Percentiles rank a stretch among this genome's conserved stretches.
These are phyloP conservation scores for Australoheros facetus DNA, from an alignment of 2,797 vertebrate species.

Conservation along the genomic window DNA sequence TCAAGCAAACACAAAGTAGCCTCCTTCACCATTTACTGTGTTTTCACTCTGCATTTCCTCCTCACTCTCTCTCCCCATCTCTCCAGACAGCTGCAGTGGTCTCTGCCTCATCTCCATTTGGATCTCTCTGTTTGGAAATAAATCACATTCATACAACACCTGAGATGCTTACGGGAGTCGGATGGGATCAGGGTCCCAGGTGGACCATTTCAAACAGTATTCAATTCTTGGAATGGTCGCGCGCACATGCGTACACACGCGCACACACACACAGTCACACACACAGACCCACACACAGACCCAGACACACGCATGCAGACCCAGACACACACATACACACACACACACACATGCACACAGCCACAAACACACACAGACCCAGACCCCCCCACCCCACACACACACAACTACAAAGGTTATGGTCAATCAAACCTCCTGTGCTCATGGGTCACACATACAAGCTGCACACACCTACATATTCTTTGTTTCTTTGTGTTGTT, in stretches of 20 bases:
- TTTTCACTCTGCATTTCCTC: slow-evolving; percentile 13
- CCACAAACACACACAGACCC: too few relatives aligned
- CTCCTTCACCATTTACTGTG: slow-evolving; percentile 25
- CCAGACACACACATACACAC: too few relatives aligned
- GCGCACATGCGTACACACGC: slow-evolving; percentile 24
- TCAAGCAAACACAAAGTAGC: slow-evolving; percentile 34
- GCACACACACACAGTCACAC: background rate
- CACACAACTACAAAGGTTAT: slow-evolving; percentile 55
- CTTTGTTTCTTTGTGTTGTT: slow-evolving; percentile 31
- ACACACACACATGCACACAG: too few relatives aligned
- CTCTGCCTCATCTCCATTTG: slow-evolving; percentile 66
- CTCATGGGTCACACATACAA: slow-evolving; percentile 60
- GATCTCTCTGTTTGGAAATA: slow-evolving; percentile 73
- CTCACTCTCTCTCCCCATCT: slow-evolving; percentile 12
- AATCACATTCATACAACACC: slow-evolving; percentile 83
- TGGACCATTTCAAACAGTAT: slow-evolving; percentile 78
- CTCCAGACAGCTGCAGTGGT: slow-evolving; percentile 30
- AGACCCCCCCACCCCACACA: rapidly evolving
- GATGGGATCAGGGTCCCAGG: slow-evolving; percentile 67
- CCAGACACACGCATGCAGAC: too few relatives aligned
- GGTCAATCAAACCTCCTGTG: slow-evolving; percentile 63
- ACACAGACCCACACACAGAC: background rate
- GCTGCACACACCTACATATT: slow-evolving; percentile 42
- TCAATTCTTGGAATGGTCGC: slow-evolving; percentile 50
- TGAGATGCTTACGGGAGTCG: slow-evolving; percentile 64